These are phyloP conservation scores for Leptinotarsa lineolata DNA, from an alignment of 1,140 invertebrate genomes.

Conservation along the genomic window DNA sequence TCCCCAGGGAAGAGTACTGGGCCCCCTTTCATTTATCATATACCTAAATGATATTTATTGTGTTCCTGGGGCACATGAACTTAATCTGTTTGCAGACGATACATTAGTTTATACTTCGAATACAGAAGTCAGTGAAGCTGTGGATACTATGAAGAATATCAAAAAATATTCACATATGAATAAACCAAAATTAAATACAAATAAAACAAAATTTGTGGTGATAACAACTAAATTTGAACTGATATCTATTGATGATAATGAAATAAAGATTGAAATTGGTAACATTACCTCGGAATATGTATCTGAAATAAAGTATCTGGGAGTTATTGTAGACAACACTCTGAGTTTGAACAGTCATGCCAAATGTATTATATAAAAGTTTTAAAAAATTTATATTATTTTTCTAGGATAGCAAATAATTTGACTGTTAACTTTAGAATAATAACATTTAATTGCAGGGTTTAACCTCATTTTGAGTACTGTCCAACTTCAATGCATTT, in stretches of 20 bases:
- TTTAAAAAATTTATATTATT: background rate
- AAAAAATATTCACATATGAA: background rate
- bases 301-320: conserved; percentile 17
- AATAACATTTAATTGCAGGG: background rate
- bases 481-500: background rate
- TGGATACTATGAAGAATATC: background rate
- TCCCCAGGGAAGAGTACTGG: too few relatives aligned
- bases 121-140: background rate
- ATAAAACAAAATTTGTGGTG: conserved; percentile 6
- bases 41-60: too few relatives aligned
- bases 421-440: conserved; percentile 5
- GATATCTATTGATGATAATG: background rate
- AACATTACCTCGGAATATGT: too few relatives aligned
- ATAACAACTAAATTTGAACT: conserved; percentile 4
- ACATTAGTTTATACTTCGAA: conserved; percentile 13
- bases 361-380: background rate
- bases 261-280: conserved; percentile 16
- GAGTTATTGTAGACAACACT: conserved; percentile 17
- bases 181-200: conserved; percentile 1
- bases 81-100: conserved; percentile 5
- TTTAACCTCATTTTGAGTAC: conserved; percentile 10
- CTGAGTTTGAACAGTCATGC: conserved; percentile 14
- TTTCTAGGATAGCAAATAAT: conserved; percentile 5
- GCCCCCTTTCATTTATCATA: too few relatives aligned
- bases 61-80: too few relatives aligned